Evolutionary conservation across 2,113 vertebrate species (phyloP).

Genomic region (Hydrochoerus hydrochaeris): DNA sequence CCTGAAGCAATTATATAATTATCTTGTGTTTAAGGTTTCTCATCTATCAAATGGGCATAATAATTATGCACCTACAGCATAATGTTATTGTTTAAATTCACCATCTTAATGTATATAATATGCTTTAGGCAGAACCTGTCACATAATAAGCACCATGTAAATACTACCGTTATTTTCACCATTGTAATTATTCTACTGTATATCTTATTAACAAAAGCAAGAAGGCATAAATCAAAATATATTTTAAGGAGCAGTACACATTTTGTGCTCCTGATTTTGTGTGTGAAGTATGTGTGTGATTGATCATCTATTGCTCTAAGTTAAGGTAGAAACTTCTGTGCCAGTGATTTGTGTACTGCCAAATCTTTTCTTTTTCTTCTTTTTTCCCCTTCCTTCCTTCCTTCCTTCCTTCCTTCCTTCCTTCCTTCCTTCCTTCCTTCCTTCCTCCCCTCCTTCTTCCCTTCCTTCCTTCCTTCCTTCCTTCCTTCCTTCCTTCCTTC

Average conservation of each 20-base stretch:
- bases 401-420: too few relatives aligned
- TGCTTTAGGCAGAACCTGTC: not conserved
- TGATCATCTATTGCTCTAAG: not conserved
- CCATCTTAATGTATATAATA: not conserved
- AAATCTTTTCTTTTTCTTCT: not conserved
- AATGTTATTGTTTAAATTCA: not conserved
- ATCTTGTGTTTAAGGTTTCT: not conserved
- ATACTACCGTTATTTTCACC: not conserved
- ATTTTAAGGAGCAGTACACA: not conserved
- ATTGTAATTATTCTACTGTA: not conserved
- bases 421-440: too few relatives aligned
- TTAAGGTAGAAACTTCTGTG: not conserved
- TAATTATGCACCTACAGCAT: not conserved
- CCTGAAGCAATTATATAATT: not conserved
- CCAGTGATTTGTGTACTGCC: not conserved
- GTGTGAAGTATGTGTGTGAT: not conserved
- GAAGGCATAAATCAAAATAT: not conserved
- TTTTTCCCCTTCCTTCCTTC: too few relatives aligned
- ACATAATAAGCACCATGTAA: not conserved
- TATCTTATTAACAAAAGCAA: not conserved
- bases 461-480: too few relatives aligned
- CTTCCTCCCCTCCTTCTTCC: not conserved
- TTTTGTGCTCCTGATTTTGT: not conserved
- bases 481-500: too few relatives aligned
- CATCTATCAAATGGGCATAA: not conserved